Conservation (phyloP, 2,888 invertebrate species). For the Marasmarcha lunaedactyla region DNA sequence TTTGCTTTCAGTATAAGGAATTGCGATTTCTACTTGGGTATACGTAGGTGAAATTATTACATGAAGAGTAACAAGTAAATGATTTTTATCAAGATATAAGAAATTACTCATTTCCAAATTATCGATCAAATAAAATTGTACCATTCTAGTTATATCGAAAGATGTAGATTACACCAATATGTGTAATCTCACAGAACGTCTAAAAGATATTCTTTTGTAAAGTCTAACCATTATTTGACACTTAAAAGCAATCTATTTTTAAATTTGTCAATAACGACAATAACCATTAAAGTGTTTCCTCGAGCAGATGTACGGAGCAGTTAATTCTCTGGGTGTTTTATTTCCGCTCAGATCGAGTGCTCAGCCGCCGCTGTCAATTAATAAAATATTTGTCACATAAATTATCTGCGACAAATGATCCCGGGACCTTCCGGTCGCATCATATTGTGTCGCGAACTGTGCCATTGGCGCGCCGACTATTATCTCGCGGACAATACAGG, state of each 20-base stretch:
- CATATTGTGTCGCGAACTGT: slow-evolving; percentile 8
- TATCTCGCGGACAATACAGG: slow-evolving; percentile 41
- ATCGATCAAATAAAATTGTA: too few species aligned
- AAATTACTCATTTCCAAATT: too few species aligned
- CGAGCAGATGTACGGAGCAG: slow-evolving; percentile 23
- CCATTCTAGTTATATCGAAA: too few species aligned
- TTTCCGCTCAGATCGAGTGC: slow-evolving; percentile 34
- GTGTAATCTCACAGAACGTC: too few species aligned
- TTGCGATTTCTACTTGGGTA: too few species aligned
- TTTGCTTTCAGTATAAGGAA: too few species aligned
- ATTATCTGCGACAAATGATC: slow-evolving; percentile 37
- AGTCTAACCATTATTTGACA: too few species aligned
- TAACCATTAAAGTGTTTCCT: neutral
- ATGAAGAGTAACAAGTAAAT: neutral
- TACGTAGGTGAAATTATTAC: neutral
- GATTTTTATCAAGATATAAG: too few species aligned
- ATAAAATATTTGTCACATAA: slow-evolving; percentile 63
- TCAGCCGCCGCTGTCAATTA: slow-evolving; percentile 38
- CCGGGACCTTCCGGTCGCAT: slow-evolving; percentile 34
- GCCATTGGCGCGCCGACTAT: slow-evolving; percentile 19
- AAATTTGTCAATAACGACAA: neutral
- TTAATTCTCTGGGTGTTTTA: slow-evolving; percentile 47
- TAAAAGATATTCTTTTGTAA: too few species aligned
- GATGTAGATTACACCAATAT: too few species aligned
- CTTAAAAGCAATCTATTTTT: too few species aligned